Evolutionary conservation across 2,797 vertebrate genomes (phyloP).

Genomic region (Sebastolobus altivelis): DNA sequence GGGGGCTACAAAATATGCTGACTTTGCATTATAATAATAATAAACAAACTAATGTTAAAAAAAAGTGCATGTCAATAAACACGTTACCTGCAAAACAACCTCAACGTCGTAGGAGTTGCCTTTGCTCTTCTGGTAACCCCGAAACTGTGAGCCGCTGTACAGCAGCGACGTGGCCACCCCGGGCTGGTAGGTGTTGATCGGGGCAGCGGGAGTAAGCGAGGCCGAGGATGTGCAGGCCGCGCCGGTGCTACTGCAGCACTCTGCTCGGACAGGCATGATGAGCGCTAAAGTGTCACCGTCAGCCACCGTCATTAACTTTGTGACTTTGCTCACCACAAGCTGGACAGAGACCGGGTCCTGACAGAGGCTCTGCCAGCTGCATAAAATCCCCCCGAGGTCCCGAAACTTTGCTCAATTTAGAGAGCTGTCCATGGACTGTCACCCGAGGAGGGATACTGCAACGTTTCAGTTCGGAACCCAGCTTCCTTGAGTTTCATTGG

Average conservation of each 20-base stretch:
- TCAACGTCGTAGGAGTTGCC: conserved; percentile 98
- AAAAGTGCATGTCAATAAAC: accelerated
- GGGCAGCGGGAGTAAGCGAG: conserved; percentile 92
- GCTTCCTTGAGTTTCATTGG: conserved; percentile 73
- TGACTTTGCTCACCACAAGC: conserved; percentile 58
- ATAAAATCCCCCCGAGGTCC: not conserved
- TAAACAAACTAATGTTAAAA: not conserved
- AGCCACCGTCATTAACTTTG: conserved; percentile 79
- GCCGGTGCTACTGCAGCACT: conserved; percentile 75
- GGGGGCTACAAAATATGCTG: conserved; percentile 9
- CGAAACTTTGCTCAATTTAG: conserved; percentile 39
- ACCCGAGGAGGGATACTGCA: conserved; percentile 4
- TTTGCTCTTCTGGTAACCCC: conserved; percentile 97
- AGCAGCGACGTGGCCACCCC: conserved; percentile 93
- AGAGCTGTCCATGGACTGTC: conserved; percentile 16
- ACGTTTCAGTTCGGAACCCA: conserved; percentile 44
- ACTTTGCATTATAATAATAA: conserved; percentile 11
- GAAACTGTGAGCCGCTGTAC: conserved; percentile 97
- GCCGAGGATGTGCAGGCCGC: conserved; percentile 85
- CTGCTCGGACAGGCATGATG: conserved; percentile 92
- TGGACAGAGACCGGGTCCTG: not conserved
- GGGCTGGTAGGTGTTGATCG: conserved; percentile 96
- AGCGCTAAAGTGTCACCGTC: conserved; percentile 82
- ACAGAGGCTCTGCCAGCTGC: not conserved
- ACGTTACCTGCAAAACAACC: conserved; percentile 93